These are phyloP conservation scores for Bombus confusus DNA, from an alignment of 1,140 invertebrate genomes.

Conservation along the genomic window DNA sequence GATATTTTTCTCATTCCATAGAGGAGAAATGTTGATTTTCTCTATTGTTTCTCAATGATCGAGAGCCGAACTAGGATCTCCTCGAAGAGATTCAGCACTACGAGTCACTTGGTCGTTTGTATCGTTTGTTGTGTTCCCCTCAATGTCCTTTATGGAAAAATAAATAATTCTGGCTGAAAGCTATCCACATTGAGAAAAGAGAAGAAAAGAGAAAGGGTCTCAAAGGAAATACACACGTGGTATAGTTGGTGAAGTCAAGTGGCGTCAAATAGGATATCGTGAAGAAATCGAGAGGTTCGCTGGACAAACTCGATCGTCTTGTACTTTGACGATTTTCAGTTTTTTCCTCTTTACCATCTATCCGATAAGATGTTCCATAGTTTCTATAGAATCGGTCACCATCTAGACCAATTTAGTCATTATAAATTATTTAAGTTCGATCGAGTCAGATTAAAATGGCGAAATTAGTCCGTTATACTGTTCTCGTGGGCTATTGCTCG, in stretches of 20 bases:
- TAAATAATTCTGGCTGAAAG: conserved; percentile 21
- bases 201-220: neutral
- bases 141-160: neutral
- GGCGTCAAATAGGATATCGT: neutral
- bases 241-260: neutral
- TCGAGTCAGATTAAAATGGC: conserved; percentile 1
- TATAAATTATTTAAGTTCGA: conserved; percentile 20
- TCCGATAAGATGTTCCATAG: neutral
- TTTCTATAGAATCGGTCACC: neutral
- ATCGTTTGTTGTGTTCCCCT: too few species aligned
- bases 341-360: neutral
- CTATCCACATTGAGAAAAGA: neutral
- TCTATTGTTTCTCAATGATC: neutral
- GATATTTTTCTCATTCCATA: neutral
- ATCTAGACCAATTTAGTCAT: too few species aligned
- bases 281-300: neutral
- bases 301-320: neutral
- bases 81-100: neutral
- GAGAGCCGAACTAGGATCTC: too few species aligned
- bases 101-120: neutral
- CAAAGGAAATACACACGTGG: neutral
- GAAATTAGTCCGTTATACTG: conserved; percentile 13
- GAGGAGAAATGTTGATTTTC: neutral
- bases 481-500: neutral
- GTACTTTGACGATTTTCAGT: neutral